Evolutionary conservation across 2,888 invertebrate genomes (phyloP).

Genomic region (Embidobia sp.): DNA sequence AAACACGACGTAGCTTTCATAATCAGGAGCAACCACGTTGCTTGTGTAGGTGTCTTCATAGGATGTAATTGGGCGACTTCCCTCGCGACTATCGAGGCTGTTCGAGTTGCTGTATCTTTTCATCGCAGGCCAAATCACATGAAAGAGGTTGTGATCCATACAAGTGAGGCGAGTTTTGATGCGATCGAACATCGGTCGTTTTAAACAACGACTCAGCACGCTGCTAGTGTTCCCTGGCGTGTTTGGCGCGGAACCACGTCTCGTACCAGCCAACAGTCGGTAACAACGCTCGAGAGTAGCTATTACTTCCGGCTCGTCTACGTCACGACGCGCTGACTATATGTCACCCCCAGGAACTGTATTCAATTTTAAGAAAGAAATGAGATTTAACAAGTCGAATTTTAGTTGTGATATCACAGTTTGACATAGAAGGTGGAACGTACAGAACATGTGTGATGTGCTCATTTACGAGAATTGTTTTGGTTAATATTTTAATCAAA

Average conservation of each 20-base stretch:
- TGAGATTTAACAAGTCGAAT: too few species aligned
- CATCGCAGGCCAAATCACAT: conserved; percentile 94
- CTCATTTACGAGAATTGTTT: too few species aligned
- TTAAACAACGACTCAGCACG: conserved; percentile 88
- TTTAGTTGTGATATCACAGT: too few species aligned
- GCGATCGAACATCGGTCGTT: conserved; percentile 87
- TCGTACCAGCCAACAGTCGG: conserved; percentile 83
- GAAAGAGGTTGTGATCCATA: conserved; percentile 92
- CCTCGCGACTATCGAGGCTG: conserved; percentile 87
- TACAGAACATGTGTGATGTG: too few species aligned
- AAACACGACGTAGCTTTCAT: conserved; percentile 92
- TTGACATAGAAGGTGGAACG: too few species aligned
- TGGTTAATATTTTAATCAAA: too few species aligned
- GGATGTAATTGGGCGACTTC: conserved; percentile 46
- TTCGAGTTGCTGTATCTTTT: conserved; percentile 89
- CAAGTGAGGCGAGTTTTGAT: conserved; percentile 90
- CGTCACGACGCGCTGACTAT: conserved; percentile 88
- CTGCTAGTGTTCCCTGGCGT: conserved; percentile 84
- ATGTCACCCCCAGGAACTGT: conserved; percentile 87
- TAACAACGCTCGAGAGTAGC: conserved; percentile 90
- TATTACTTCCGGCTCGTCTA: conserved; percentile 87
- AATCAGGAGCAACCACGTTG: conserved; percentile 92
- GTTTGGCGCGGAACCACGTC: conserved; percentile 83
- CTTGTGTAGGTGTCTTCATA: conserved; percentile 85
- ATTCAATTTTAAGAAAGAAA: too few species aligned